Evolutionary conservation across 2,797 vertebrate species (phyloP).

Genomic region (Petrocephalus sullivani): DNA sequence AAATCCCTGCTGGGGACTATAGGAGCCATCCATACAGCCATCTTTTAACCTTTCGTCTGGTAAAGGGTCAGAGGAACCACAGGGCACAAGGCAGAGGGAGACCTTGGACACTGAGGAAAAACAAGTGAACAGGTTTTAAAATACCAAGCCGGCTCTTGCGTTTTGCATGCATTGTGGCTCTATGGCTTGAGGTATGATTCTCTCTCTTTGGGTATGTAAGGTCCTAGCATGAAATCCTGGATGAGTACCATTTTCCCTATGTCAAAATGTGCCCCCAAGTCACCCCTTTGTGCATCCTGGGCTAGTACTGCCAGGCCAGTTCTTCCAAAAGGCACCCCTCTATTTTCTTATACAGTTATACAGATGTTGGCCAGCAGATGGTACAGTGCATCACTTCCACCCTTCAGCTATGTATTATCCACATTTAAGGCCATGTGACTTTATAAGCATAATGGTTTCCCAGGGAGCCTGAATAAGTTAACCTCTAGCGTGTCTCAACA

Average conservation of each 20-base stretch:
- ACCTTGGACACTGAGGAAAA: neutral
- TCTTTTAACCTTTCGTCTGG: neutral
- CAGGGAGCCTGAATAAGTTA: neutral
- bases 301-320: no score
- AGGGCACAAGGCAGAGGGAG: neutral
- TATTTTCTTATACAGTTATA: no score
- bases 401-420: no score
- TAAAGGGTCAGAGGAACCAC: neutral
- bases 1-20: neutral
- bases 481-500: no score
- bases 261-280: neutral
- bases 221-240: neutral
- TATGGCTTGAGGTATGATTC: neutral
- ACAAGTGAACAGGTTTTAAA: neutral
- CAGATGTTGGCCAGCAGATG: no score
- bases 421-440: neutral
- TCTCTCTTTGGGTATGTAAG: neutral
- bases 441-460: neutral
- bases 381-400: no score
- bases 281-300: neutral
- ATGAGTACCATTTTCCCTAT: neutral
- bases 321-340: no score
- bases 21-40: neutral
- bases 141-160: neutral
- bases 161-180: neutral